A percentile compares a stretch with the other conserved stretches of the same genome.
phyloP scores from a whole-genome alignment of 1,140 invertebrate genomes.

The Teleogryllus occipitalis region DNA sequence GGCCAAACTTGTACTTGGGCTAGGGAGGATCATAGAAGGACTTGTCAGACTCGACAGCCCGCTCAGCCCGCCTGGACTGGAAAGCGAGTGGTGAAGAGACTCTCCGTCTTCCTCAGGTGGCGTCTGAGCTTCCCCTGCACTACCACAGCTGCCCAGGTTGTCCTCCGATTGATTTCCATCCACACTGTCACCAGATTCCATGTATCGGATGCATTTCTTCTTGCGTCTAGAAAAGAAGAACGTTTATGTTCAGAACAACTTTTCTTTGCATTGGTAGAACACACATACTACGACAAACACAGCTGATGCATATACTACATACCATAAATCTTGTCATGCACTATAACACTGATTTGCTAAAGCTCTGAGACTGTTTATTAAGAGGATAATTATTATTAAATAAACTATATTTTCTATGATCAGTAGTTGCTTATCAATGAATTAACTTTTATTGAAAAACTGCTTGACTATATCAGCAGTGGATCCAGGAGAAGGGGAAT shows the following conservation, averaged over 20 bases:
- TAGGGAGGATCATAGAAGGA: slow-evolving; percentile 57
- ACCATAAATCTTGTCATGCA: not conserved
- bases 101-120: slow-evolving; percentile 56
- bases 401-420: too few species aligned
- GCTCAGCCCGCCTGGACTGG: slow-evolving; percentile 66
- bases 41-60: slow-evolving; percentile 69
- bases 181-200: slow-evolving; percentile 61
- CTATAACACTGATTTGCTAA: not conserved
- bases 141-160: slow-evolving; percentile 64
- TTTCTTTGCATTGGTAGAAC: too few species aligned
- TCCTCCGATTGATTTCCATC: slow-evolving; percentile 67
- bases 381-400: too few species aligned
- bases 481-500: too few species aligned
- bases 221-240: slow-evolving; percentile 72
- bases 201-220: slow-evolving; percentile 96
- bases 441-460: too few species aligned
- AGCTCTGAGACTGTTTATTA: not conserved
- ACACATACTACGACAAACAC: too few species aligned
- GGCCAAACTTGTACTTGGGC: slow-evolving; percentile 54
- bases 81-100: slow-evolving; percentile 56
- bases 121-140: slow-evolving; percentile 61
- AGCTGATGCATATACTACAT: not conserved
- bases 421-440: too few species aligned
- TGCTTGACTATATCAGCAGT: too few species aligned
- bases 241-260: not conserved